Base-by-base conservation (phyloP, 1,140 invertebrate species). In the Platorchestia sp. region DNA sequence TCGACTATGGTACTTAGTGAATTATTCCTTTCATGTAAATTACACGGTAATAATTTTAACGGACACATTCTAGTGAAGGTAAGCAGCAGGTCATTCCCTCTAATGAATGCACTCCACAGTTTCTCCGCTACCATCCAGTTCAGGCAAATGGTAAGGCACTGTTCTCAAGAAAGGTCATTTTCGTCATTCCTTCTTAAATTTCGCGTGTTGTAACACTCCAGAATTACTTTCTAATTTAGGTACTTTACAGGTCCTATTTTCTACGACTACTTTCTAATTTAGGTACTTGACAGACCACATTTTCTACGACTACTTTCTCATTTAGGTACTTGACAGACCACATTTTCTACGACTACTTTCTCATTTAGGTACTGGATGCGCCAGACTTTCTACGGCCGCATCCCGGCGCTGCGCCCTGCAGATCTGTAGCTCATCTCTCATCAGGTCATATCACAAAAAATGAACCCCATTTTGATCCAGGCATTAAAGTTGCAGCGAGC, bases 401-500 rank as follows among this genome's bases (percentile, higher is more conserved):
- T 36, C 47, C 91, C n/a, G 45, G 44, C 91, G 36, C 10, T 40
- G 40, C 43, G 44, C 40, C 40, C 16, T 47, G 0, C 22, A 45
- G 36, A 42, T 40, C 45, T 42, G 43, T 14, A 47, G 91, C 91
- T 93, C 91, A 93, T 93, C 91, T 45, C 91, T 44, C 91, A 47
- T 93, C 47, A 47, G 7, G 43, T 45, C 45, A 93, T 93, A 45
- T 45, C 43, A 93, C 43, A 93, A 93, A 93, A 93, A 93, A 93
- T 93, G 91, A 93, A 44, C 45, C 91, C 47, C 91, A 47, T 93
- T 90, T 93, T 93, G 91, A 93, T 93, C 91, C 45, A 10, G 41
- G 45, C 91, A 93, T 93, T 93, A 93, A 93, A 93, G 43, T 93
- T 93, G 44, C 91, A 93, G 91, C 43, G 91, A 93, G 45, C 91